A percentile compares a stretch with the other conserved stretches of the same genome.
Evolutionary conservation across 1,140 invertebrate genomes (phyloP).

Genomic region (Achatina immaculata): DNA sequence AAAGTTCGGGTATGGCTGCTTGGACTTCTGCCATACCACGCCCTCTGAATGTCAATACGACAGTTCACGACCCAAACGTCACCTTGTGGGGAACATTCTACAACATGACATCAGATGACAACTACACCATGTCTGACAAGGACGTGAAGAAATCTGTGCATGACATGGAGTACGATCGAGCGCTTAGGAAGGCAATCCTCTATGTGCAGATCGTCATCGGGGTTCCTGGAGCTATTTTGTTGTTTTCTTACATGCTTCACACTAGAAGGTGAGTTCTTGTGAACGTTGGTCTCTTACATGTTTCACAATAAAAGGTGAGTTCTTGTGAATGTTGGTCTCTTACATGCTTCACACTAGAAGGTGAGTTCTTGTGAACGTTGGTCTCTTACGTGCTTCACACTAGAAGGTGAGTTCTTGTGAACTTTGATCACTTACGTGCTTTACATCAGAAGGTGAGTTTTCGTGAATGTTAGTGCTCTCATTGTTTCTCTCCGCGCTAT

Average conservation of each 20-base stretch:
- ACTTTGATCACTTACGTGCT: constrained; percentile 28
- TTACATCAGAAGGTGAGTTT: constrained; percentile 24
- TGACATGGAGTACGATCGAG: constrained; percentile 17
- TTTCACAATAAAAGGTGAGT: no score
- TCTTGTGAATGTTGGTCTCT: constrained; percentile 7
- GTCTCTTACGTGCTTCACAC: no score
- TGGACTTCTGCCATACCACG: background rate
- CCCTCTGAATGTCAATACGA: background rate
- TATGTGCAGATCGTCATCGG: constrained; percentile 35
- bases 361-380: no score
- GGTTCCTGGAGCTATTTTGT: constrained; percentile 8
- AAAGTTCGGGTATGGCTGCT: no score
- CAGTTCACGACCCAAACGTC: background rate
- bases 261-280: constrained; percentile 24
- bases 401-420: no score
- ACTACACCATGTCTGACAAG: background rate
- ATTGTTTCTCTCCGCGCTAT: no score
- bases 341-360: constrained; percentile 31
- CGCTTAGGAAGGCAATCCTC: constrained; percentile 13
- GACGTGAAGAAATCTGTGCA: constrained; percentile 23
- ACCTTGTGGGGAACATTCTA: background rate
- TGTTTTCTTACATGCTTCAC: constrained; percentile 30
- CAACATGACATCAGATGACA: background rate
- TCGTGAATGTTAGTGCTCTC: no score
- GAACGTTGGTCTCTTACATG: no score